Conservation (phyloP, 2,888 invertebrate genomes). For the Trichogramma evanescens region DNA sequence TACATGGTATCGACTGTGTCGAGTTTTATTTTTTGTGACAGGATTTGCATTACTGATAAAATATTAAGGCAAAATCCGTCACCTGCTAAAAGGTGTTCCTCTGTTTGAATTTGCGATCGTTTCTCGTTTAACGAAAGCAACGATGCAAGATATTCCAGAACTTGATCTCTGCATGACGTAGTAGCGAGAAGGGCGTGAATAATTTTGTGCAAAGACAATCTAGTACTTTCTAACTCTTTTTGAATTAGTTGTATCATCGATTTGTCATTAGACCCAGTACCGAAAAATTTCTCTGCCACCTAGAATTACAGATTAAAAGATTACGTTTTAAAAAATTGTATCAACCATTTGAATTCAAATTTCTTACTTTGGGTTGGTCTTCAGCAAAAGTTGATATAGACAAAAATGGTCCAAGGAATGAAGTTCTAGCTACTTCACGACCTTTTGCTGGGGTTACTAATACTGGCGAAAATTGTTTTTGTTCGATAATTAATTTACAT, state of each 20-base stretch:
- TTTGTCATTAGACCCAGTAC: conserved; percentile 56
- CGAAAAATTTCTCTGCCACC: conserved; percentile 70
- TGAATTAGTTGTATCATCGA: conserved; percentile 66
- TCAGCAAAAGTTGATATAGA: conserved; percentile 88
- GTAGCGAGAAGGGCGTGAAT: conserved; percentile 80
- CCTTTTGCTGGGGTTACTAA: conserved; percentile 71
- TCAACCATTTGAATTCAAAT: not conserved
- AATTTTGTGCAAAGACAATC: conserved; percentile 70
- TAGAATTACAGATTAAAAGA: not conserved
- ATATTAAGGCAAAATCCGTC: conserved; percentile 96
- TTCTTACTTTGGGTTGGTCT: conserved; percentile 67
- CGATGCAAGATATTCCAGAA: conserved; percentile 72
- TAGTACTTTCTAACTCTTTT: conserved; percentile 71
- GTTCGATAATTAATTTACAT: conserved; percentile 59
- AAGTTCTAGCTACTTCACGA: conserved; percentile 76
- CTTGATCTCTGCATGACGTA: conserved; percentile 68
- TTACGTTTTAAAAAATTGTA: not conserved
- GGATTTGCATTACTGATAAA: conserved; percentile 80
- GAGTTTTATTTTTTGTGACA: conserved; percentile 82
- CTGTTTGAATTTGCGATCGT: conserved; percentile 82
- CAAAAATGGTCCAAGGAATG: conserved; percentile 87
- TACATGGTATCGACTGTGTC: conserved; percentile 85
- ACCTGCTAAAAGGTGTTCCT: conserved; percentile 78
- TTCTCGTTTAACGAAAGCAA: conserved; percentile 77
- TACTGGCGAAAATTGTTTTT: conserved; percentile 68